Evolutionary conservation across 1,140 invertebrate species (phyloP).

Genomic region (Lordiphosa stackelbergi): DNA sequence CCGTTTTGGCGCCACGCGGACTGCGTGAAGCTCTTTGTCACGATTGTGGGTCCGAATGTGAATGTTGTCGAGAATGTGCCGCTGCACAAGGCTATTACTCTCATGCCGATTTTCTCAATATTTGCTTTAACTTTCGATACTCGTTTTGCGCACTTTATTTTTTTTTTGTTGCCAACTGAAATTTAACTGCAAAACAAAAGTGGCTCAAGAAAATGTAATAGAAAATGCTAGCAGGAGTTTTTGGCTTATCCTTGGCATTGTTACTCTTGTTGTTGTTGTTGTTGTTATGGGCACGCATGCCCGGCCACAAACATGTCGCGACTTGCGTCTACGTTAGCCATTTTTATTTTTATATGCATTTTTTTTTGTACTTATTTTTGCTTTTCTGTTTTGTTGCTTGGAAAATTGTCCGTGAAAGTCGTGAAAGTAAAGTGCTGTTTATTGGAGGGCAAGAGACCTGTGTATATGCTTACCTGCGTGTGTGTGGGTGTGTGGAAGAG

Average conservation of each 20-base stretch:
- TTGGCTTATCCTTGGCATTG: neutral
- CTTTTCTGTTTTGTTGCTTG: neutral
- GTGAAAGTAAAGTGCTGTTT: constrained; percentile 65
- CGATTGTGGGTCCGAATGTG: no score
- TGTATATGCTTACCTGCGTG: constrained; percentile 34
- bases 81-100: no score
- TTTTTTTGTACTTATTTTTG: neutral
- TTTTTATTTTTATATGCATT: constrained; percentile 26
- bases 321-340: constrained; percentile 36
- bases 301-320: constrained; percentile 59
- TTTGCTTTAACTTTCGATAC: no score
- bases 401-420: constrained; percentile 32
- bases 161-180: no score
- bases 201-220: no score
- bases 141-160: no score
- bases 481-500: constrained; percentile 15
- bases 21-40: no score
- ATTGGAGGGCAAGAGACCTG: constrained; percentile 25
- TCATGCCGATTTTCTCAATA: no score
- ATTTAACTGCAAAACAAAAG: no score
- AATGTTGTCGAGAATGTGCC: no score
- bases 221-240: neutral
- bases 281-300: constrained; percentile 41
- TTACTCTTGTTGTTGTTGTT: constrained; percentile 1
- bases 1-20: no score